A percentile compares a stretch with the other conserved stretches of the same genome.
phyloP scores from a whole-genome alignment of 2,113 vertebrate genomes.

The Strix uralensis region DNA sequence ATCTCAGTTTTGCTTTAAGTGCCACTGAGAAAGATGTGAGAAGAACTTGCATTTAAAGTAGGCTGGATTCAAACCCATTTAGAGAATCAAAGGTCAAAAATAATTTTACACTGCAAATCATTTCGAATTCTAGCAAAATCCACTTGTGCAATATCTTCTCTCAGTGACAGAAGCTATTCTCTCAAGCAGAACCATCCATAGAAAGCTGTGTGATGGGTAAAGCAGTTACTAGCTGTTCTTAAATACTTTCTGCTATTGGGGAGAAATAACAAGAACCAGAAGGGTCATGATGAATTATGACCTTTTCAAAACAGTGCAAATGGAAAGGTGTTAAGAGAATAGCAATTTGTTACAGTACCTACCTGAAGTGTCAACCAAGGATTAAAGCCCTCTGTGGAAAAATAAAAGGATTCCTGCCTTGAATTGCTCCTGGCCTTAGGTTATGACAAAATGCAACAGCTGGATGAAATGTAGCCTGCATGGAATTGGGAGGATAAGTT shows the following conservation, averaged over 20 bases:
- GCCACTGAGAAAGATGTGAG: background rate
- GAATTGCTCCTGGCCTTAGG: background rate
- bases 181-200: background rate
- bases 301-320: background rate
- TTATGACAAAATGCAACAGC: slow-evolving; percentile 28
- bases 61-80: background rate
- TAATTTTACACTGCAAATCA: background rate
- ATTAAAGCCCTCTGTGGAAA: slow-evolving; percentile 1
- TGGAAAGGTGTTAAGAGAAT: background rate
- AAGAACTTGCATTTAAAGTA: background rate
- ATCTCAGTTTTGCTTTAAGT: background rate
- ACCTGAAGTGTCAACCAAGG: background rate
- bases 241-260: background rate
- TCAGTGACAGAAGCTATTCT: background rate
- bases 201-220: background rate
- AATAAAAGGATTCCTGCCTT: slow-evolving; percentile 1
- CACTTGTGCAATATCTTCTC: background rate
- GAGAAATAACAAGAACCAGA: background rate
- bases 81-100: background rate
- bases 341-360: background rate
- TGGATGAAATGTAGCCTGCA: slow-evolving; percentile 36
- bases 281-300: background rate
- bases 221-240: background rate
- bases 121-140: background rate
- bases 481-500: slow-evolving; percentile 25